Conservation (phyloP, 2,797 vertebrate species). For the Periophthalmus magnuspinnatus region DNA sequence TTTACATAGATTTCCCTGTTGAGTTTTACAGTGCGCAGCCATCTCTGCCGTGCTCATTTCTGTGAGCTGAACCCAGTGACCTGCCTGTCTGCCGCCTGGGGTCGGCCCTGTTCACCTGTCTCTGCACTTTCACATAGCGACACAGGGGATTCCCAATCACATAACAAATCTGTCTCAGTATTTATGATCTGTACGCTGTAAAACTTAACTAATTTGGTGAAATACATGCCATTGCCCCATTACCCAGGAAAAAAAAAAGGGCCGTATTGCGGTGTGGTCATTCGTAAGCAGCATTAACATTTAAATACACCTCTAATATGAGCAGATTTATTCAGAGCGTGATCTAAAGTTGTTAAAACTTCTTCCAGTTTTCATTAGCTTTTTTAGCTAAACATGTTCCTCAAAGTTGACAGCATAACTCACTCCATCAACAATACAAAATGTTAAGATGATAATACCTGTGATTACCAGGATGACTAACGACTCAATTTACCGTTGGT, state of each 20-base stretch:
- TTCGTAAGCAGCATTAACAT: too few species aligned
- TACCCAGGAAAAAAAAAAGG: too few species aligned
- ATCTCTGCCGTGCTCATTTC: constrained; percentile 4
- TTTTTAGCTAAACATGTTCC: too few species aligned
- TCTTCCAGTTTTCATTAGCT: too few species aligned
- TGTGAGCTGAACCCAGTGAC: constrained; percentile 37
- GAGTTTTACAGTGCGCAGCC: background rate
- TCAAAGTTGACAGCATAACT: too few species aligned
- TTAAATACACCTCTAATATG: too few species aligned
- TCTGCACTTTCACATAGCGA: constrained; percentile 25
- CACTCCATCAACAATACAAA: too few species aligned
- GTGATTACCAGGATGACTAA: background rate
- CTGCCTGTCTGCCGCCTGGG: constrained; percentile 29
- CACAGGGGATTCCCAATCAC: constrained; percentile 7
- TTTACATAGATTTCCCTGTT: background rate
- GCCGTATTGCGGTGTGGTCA: too few species aligned
- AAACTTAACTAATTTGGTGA: background rate
- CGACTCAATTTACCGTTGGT: background rate
- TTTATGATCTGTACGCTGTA: background rate
- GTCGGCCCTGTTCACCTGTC: constrained; percentile 10
- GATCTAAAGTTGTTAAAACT: too few species aligned
- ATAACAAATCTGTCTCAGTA: constrained; percentile 19
- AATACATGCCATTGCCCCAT: too few species aligned
- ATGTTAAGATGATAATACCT: background rate
- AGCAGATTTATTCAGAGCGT: too few species aligned